These are phyloP conservation scores for Endotricha flammealis DNA, from an alignment of 2,888 invertebrate genomes.

Conservation along the genomic window DNA sequence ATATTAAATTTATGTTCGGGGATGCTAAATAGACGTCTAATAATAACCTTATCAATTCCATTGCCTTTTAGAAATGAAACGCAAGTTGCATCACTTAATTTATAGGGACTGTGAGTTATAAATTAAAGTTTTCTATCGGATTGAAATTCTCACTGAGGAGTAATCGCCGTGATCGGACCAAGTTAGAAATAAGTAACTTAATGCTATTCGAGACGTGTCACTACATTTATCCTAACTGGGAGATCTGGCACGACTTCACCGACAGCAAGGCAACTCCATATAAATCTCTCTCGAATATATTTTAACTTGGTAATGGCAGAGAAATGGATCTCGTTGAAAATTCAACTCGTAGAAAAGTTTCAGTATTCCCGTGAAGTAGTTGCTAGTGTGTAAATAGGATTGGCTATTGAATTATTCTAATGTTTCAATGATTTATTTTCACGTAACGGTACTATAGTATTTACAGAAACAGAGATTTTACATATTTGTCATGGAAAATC, in stretches of 20 bases:
- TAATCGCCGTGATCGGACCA: constrained; percentile 43
- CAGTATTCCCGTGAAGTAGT: constrained; percentile 1
- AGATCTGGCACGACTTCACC: constrained; percentile 66
- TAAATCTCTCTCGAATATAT: constrained; percentile 45
- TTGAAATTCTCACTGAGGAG: constrained; percentile 36
- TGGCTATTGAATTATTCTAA: too few species aligned
- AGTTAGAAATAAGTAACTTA: constrained; percentile 50
- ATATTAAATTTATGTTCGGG: constrained; percentile 3
- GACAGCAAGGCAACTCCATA: constrained; percentile 44
- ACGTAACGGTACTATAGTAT: too few species aligned
- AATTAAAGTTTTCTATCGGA: constrained; percentile 39
- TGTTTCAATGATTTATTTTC: too few species aligned
- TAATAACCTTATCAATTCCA: not conserved
- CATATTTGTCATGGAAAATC: too few species aligned
- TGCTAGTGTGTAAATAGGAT: constrained; percentile 20
- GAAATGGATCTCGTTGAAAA: constrained; percentile 26
- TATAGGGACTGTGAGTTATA: constrained; percentile 25
- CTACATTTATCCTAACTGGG: constrained; percentile 68
- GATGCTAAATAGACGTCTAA: not conserved
- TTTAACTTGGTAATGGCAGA: constrained; percentile 31
- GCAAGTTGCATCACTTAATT: not conserved
- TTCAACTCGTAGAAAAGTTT: constrained; percentile 25
- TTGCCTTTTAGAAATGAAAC: constrained; percentile 1
- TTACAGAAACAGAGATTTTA: too few species aligned
- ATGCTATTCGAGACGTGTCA: constrained; percentile 72